These are phyloP conservation scores for Ennomos quercinarius DNA, from an alignment of 2,888 invertebrate genomes.

Conservation along the genomic window DNA sequence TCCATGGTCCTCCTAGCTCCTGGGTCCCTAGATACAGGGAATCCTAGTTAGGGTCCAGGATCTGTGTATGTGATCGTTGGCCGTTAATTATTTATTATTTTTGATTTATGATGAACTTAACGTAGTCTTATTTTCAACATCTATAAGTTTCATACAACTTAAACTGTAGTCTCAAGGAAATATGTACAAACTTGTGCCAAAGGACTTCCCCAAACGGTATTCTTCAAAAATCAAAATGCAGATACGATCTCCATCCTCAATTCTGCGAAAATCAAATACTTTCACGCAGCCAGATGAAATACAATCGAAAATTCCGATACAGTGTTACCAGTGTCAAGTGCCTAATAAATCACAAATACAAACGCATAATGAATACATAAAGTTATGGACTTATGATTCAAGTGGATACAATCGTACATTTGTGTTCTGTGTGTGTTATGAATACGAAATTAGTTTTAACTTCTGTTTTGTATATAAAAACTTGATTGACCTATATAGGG, in stretches of 20 bases:
- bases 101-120: too few species aligned
- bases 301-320: constrained; percentile 45
- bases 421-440: constrained; percentile 32
- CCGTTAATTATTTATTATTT: too few species aligned
- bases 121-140: too few species aligned
- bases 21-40: too few species aligned
- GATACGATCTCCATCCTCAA: constrained; percentile 37
- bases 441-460: constrained; percentile 28
- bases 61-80: too few species aligned
- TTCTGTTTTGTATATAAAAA: constrained; percentile 23
- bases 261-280: constrained; percentile 42
- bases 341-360: constrained; percentile 49
- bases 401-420: constrained; percentile 33
- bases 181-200: neutral
- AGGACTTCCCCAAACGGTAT: constrained; percentile 15
- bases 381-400: constrained; percentile 46
- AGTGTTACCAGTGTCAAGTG: constrained; percentile 48
- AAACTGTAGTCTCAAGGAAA: constrained; percentile 13
- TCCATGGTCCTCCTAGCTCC: too few species aligned
- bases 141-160: too few species aligned
- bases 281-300: constrained; percentile 45
- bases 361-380: constrained; percentile 43
- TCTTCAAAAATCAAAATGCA: constrained; percentile 25
- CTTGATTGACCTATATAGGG: constrained; percentile 17
- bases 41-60: too few species aligned